These are phyloP conservation scores for Volucella zonaria DNA, from an alignment of 2,888 invertebrate genomes.

Conservation along the genomic window DNA sequence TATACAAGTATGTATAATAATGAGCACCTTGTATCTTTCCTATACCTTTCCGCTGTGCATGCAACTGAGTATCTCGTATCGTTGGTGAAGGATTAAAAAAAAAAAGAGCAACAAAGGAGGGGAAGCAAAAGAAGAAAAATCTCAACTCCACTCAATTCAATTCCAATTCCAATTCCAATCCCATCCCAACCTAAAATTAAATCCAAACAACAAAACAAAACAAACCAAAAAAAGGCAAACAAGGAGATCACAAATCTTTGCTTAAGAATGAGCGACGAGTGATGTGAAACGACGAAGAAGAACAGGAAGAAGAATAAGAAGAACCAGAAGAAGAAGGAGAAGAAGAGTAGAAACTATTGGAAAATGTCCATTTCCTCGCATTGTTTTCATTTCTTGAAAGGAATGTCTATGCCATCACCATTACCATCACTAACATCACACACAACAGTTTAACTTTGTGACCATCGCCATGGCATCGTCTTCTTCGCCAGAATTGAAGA, in stretches of 20 bases:
- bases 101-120: slow-evolving; percentile 14
- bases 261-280: neutral
- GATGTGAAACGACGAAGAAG: neutral
- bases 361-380: slow-evolving; percentile 50
- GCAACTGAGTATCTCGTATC: slow-evolving; percentile 16
- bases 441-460: slow-evolving; percentile 30
- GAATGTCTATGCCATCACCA: slow-evolving; percentile 40
- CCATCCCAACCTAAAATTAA: slow-evolving; percentile 53
- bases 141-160: too few species aligned
- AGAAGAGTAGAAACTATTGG: slow-evolving; percentile 43
- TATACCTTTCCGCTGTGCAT: neutral
- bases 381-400: slow-evolving; percentile 54
- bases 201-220: slow-evolving; percentile 27
- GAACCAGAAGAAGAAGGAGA: slow-evolving; percentile 3
- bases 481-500: slow-evolving; percentile 10
- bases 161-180: too few species aligned
- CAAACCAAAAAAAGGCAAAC: slow-evolving; percentile 21
- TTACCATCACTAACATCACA: slow-evolving; percentile 3
- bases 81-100: neutral
- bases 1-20: slow-evolving; percentile 22
- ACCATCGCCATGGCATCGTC: slow-evolving; percentile 21
- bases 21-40: slow-evolving; percentile 38
- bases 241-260: neutral
- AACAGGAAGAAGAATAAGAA: neutral
- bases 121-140: slow-evolving; percentile 14